Percentiles rank a stretch among this genome's conserved stretches.
phyloP scores from a whole-genome alignment of 2,797 vertebrate genomes.

The Yasuhikotakia modesta region DNA sequence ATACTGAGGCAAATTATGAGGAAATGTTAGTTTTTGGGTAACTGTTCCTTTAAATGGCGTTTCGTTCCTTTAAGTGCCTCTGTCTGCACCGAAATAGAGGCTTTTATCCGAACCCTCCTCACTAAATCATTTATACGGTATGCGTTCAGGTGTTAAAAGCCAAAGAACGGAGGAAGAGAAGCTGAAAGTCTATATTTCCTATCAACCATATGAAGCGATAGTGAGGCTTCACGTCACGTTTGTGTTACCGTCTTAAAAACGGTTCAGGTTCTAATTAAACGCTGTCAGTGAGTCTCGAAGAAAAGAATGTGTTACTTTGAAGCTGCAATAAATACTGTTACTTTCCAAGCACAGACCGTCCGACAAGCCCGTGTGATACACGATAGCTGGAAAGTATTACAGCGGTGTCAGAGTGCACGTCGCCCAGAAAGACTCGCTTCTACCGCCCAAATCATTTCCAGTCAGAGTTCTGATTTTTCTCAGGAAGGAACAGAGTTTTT shows the following conservation, averaged over 20 bases:
- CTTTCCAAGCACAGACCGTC: background rate
- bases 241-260: background rate
- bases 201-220: background rate
- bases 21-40: no score
- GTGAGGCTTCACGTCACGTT: background rate
- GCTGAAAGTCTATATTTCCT: background rate
- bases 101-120: constrained; percentile 25
- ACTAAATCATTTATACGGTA: constrained; percentile 18
- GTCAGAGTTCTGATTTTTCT: constrained; percentile 61
- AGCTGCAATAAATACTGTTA: background rate
- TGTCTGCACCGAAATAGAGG: constrained; percentile 20
- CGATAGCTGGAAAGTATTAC: constrained; percentile 20
- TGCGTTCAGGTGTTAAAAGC: constrained; percentile 21
- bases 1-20: no score
- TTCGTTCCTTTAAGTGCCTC: constrained; percentile 1
- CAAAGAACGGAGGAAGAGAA: background rate
- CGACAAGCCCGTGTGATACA: background rate
- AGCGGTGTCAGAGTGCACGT: background rate
- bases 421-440: background rate
- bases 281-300: background rate
- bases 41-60: background rate
- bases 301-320: background rate
- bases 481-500: constrained; percentile 82
- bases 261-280: background rate
- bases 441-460: background rate